Evolutionary conservation across 2,113 vertebrate species (phyloP), one percentile per base, ranked within the genome.

Genomic region (Scopus umbretta): DNA sequence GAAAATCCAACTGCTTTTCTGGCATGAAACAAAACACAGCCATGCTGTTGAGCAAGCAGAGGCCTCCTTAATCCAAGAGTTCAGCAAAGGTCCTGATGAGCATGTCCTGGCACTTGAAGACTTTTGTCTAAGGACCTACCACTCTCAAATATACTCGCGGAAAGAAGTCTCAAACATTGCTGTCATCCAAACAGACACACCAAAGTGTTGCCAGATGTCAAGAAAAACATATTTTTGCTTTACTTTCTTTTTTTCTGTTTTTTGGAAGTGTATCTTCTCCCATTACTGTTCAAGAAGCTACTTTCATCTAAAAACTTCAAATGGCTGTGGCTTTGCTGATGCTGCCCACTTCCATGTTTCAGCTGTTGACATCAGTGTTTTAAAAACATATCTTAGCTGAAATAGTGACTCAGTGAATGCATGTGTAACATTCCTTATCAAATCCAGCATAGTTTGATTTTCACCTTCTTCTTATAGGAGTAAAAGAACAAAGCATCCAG

Each of bases 21-120:
- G 34, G 26, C 34, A 62, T 10, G 36, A 58, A 50, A 38, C 26
- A 29, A 55, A 86, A 26, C 42, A 32, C 23, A 42, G 42, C 58
- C 0, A 0, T 26, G 20, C 30, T 71, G 61, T 12, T 43, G 22
- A 38, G 36, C 6, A 6, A 11, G 30, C 26, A 58, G 50, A 52
- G 50, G 15, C 36, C 34, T 58, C 0, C 0, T 26, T 7, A 58
- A 40, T 29, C 38, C 78, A 30, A 8, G 2, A 53, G 38, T 13
- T 67, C 42, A 49, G 62, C 62, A 58, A 80, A 76, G 16, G 42
- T 58, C 32, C 42, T 12, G n/a, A 5, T 11, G 8, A 52, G 10
- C 11, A 53, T 12, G 52, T 8, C 56, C 72, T 83, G 72, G 81
- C 27, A 53, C 30, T 29, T 67, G 3, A 34, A 4, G 16, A 34